Conservation (phyloP, 2,113 vertebrate species). For the Oryzias woworae region DNA sequence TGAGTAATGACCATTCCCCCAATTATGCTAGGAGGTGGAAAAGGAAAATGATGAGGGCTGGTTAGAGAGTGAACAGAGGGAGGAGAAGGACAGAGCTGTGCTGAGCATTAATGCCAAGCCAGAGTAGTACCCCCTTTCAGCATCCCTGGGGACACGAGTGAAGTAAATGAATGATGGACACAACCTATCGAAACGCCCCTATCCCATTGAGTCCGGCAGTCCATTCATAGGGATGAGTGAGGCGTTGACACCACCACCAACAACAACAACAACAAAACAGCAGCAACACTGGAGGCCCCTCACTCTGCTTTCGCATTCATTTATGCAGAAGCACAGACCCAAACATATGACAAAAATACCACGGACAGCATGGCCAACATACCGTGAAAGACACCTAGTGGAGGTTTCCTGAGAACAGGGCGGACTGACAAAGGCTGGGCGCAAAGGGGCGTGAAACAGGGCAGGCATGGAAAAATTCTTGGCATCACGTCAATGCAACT, state of each 20-base stretch:
- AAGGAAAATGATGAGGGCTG: slow-evolving; percentile 43
- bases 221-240: slow-evolving; percentile 76
- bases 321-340: slow-evolving; percentile 57
- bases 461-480: slow-evolving; percentile 58
- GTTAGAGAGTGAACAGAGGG: slow-evolving; percentile 31
- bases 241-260: slow-evolving; percentile 73
- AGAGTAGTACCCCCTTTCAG: slow-evolving; percentile 58
- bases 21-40: slow-evolving; percentile 42
- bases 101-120: slow-evolving; percentile 45
- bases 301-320: slow-evolving; percentile 65
- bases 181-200: slow-evolving; percentile 68
- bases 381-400: slow-evolving; percentile 68
- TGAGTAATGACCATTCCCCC: slow-evolving; percentile 51
- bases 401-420: slow-evolving; percentile 75
- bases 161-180: slow-evolving; percentile 76
- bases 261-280: slow-evolving; percentile 64
- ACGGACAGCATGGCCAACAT: slow-evolving; percentile 59
- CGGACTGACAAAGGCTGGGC: slow-evolving; percentile 61
- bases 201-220: slow-evolving; percentile 66
- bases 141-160: slow-evolving; percentile 65
- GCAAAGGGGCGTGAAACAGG: slow-evolving; percentile 61
- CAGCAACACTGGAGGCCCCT: slow-evolving; percentile 67
- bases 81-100: slow-evolving; percentile 45
- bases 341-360: slow-evolving; percentile 61
- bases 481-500: slow-evolving; percentile 69